Evolutionary conservation across 1,140 invertebrate genomes (phyloP).

Genomic region (Saccostrea cuccullata): DNA sequence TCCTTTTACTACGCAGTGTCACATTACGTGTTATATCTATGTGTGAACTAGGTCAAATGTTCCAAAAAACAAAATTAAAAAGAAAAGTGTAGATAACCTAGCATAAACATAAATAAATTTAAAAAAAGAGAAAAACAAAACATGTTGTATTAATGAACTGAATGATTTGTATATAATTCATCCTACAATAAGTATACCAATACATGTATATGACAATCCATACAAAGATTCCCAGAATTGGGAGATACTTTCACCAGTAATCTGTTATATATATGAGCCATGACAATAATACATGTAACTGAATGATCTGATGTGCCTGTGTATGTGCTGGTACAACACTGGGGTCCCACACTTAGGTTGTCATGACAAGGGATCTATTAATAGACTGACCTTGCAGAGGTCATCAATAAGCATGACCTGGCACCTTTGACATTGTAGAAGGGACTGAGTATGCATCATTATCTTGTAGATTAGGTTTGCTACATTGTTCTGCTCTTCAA

Average conservation of each 20-base stretch:
- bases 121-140: too few species aligned
- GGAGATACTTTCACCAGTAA: too few species aligned
- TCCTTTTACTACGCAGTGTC: background rate
- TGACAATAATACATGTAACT: background rate
- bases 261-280: background rate
- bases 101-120: too few species aligned
- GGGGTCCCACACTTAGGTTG: background rate
- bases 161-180: too few species aligned
- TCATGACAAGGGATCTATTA: background rate
- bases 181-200: too few species aligned
- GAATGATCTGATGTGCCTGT: background rate
- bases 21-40: background rate
- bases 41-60: background rate
- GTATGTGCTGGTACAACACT: constrained; percentile 20
- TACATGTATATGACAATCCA: too few species aligned
- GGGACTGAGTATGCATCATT: constrained; percentile 95
- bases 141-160: too few species aligned
- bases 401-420: constrained; percentile 83
- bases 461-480: constrained; percentile 96
- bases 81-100: too few species aligned
- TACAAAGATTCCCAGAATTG: too few species aligned
- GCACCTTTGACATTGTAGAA: constrained; percentile 94
- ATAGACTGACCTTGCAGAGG: constrained; percentile 65
- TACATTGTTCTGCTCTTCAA: constrained; percentile 95
- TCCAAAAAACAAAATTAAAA: background rate